Evolutionary conservation across 2,797 vertebrate species (phyloP).

Genomic region (Ceyx erithaca): DNA sequence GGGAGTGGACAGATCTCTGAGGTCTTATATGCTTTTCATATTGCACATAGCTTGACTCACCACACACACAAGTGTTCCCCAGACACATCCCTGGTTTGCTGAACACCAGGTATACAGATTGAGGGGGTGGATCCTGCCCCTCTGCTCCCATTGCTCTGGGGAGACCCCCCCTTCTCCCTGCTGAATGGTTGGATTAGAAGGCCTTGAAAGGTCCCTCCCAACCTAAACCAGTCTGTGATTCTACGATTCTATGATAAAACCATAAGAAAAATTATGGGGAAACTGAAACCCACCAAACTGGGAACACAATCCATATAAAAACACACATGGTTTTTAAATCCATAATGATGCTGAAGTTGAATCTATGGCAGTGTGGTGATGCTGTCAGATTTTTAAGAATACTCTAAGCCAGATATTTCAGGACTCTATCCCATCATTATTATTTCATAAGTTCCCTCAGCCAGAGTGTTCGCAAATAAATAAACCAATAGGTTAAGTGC

Average conservation of each 20-base stretch:
- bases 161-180: too few relatives aligned
- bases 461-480: conserved; percentile 3
- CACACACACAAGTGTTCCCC: accelerated
- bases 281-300: neutral
- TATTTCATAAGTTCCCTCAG: neutral
- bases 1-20: neutral
- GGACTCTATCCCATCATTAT: neutral
- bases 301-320: neutral
- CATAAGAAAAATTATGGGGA: neutral
- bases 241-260: neutral
- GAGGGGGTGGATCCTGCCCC: too few relatives aligned
- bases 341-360: neutral
- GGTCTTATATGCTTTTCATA: accelerated
- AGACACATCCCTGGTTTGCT: neutral
- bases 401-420: neutral
- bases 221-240: neutral
- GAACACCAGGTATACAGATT: neutral
- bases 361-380: neutral
- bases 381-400: neutral
- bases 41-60: too few relatives aligned
- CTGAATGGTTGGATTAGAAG: neutral
- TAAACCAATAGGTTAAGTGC: neutral
- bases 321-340: neutral
- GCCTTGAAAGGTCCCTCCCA: neutral
- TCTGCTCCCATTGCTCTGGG: too few relatives aligned